These are phyloP conservation scores for Macropodus opercularis DNA, from an alignment of 2,797 vertebrate genomes.

Conservation along the genomic window DNA sequence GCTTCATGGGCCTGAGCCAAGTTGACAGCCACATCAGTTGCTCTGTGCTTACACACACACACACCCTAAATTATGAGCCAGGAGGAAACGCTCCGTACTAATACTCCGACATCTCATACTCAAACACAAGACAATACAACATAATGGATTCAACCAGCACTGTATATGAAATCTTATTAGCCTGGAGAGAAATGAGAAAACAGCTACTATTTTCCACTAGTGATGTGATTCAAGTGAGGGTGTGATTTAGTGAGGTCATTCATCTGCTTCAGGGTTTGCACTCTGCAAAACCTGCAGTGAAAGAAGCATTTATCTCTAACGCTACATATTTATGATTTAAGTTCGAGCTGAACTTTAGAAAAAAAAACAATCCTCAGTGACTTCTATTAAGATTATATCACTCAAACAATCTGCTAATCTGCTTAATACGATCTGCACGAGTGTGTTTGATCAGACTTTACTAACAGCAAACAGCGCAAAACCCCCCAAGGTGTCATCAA, in stretches of 20 bases:
- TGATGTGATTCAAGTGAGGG: constrained; percentile 6
- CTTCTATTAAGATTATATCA: neutral
- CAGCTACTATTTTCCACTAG: neutral
- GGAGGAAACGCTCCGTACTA: constrained; percentile 5
- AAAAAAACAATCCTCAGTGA: neutral
- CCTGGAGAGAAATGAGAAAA: constrained; percentile 11
- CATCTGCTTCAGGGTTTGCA: constrained; percentile 10
- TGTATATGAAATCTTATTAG: neutral
- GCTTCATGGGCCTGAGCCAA: constrained; percentile 69
- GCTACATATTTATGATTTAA: neutral
- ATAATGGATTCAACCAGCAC: neutral
- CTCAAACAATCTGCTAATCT: neutral
- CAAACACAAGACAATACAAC: constrained; percentile 6
- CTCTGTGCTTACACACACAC: constrained; percentile 15
- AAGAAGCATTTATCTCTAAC: neutral
- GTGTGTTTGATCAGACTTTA: neutral
- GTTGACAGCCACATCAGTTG: constrained; percentile 68
- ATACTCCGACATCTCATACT: neutral
- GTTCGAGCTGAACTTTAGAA: neutral
- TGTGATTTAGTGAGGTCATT: constrained; percentile 1
- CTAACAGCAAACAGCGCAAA: neutral
- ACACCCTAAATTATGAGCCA: constrained; percentile 18
- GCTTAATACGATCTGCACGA: neutral
- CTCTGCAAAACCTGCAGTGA: constrained; percentile 21
- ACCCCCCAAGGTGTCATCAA: neutral